Percentiles rank a stretch among this genome's conserved stretches.
These are phyloP conservation scores for Nephila pilipes DNA, from an alignment of 1,140 invertebrate species.

Conservation along the genomic window DNA sequence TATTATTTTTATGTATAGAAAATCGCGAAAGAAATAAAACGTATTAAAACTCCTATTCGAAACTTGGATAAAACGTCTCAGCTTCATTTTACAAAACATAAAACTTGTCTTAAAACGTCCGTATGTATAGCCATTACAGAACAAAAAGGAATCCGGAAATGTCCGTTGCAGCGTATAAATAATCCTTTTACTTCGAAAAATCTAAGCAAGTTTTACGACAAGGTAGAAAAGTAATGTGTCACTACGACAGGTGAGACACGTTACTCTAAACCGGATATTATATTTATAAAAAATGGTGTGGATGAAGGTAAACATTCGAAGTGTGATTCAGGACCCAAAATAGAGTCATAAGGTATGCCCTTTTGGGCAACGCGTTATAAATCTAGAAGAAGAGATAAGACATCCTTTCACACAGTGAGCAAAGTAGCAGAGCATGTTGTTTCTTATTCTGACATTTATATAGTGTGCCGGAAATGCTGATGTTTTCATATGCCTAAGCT, in stretches of 20 bases:
- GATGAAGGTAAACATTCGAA: neutral
- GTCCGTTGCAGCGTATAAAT: neutral
- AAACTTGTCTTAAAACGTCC: no score
- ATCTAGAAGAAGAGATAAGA: constrained; percentile 19
- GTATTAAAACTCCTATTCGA: no score
- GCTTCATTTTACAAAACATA: no score
- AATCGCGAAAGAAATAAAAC: no score
- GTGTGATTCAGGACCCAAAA: neutral
- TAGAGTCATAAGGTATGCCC: constrained; percentile 23
- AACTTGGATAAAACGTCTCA: no score
- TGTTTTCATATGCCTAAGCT: no score
- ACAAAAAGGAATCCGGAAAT: neutral
- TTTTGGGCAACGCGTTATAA: constrained; percentile 2
- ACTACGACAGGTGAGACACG: neutral
- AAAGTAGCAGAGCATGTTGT: neutral
- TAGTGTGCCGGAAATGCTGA: no score
- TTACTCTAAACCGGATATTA: constrained; percentile 40
- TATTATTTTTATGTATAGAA: no score
- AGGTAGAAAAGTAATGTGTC: constrained; percentile 2
- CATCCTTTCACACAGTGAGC: neutral
- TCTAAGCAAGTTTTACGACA: neutral
- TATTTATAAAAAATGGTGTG: neutral
- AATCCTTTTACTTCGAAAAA: neutral
- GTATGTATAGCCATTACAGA: neutral
- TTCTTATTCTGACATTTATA: neutral